Percentiles rank a stretch among this genome's conserved stretches.
Conservation (phyloP, 2,797 vertebrate species). For the Cyprinella venusta region DNA sequence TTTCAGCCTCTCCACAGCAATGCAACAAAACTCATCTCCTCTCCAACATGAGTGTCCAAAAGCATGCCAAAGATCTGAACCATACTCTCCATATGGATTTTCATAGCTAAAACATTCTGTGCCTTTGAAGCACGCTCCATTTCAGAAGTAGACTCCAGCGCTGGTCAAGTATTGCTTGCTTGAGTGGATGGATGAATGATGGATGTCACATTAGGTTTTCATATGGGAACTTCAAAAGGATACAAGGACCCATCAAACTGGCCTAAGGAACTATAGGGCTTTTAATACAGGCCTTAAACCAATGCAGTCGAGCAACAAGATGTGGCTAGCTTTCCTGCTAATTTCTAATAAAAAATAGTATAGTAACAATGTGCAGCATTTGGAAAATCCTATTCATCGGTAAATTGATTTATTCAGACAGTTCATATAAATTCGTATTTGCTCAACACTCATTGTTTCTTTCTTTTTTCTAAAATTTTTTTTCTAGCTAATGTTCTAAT, state of each 20-base stretch:
- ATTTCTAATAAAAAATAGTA: not conserved
- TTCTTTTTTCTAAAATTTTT: too few relatives aligned
- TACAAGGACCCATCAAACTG: not conserved
- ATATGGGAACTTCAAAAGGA: not conserved
- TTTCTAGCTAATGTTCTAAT: not conserved
- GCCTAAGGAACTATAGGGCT: not conserved
- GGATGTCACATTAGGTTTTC: not conserved
- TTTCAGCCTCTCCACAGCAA: not conserved
- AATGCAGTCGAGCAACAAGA: not conserved
- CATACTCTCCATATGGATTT: not conserved
- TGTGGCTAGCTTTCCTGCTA: not conserved
- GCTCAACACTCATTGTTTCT: not conserved
- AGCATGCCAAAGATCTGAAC: not conserved
- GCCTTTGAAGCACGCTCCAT: conserved; percentile 15
- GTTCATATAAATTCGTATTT: not conserved
- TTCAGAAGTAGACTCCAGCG: conserved; percentile 4
- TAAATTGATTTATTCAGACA: not conserved
- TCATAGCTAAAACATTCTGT: not conserved
- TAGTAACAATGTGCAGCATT: not conserved
- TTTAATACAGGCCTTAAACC: not conserved
- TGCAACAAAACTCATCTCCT: conserved; percentile 6
- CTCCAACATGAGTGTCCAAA: conserved; percentile 3
- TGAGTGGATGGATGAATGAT: not conserved
- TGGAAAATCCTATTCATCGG: not conserved
- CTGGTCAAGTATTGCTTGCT: not conserved